phyloP scores from a whole-genome alignment of 2,888 invertebrate species.

The Eristalinus sepulchralis region DNA sequence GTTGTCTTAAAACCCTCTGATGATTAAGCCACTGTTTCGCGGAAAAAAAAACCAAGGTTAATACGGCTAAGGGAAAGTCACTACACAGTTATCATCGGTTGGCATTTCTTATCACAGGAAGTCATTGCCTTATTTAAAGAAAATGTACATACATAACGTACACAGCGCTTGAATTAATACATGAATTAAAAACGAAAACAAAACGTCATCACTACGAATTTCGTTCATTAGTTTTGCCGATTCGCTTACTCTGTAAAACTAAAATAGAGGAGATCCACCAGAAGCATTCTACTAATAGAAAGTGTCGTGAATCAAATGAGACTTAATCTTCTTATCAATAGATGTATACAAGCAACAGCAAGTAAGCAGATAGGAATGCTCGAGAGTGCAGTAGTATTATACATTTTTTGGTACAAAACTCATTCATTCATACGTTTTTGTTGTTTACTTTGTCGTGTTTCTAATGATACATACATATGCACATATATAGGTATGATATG shows the following conservation, averaged over 20 bases:
- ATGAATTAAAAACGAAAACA: background rate
- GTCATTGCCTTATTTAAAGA: conserved; percentile 26
- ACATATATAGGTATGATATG: background rate
- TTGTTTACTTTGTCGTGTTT: background rate
- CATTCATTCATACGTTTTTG: background rate
- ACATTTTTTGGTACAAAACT: conserved; percentile 4
- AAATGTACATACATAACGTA: background rate
- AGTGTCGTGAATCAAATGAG: conserved; percentile 20
- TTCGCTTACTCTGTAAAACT: conserved; percentile 9
- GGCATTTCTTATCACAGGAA: conserved; percentile 49
- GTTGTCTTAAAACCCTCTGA: background rate
- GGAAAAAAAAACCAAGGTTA: background rate
- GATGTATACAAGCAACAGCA: background rate
- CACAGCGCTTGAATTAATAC: background rate
- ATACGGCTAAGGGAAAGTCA: background rate
- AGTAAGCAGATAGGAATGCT: background rate
- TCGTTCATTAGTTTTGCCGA: background rate
- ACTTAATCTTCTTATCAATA: conserved; percentile 28
- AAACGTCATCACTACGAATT: too few relatives aligned
- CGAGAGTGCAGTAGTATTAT: conserved; percentile 21
- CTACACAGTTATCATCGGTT: conserved; percentile 11
- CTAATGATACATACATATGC: background rate
- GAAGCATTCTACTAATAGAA: conserved; percentile 39
- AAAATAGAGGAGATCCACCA: background rate
- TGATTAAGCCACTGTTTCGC: conserved; percentile 18